Evolutionary conservation across 1,140 invertebrate species (phyloP).

Genomic region (Papilio machaon): DNA sequence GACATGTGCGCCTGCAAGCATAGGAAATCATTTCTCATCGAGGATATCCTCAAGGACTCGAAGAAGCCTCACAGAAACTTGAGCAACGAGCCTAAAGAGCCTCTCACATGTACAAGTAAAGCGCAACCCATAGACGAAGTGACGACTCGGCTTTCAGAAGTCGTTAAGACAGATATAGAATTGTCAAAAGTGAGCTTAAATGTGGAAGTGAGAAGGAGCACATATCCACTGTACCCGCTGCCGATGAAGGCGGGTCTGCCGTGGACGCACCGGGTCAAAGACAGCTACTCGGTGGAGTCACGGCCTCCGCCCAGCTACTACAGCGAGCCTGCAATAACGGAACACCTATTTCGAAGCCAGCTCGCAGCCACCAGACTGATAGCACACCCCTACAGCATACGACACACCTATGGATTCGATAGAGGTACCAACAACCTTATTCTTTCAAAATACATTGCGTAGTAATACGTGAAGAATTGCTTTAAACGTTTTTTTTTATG

Average conservation of each 20-base stretch:
- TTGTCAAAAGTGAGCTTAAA: slow-evolving; percentile 53
- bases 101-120: slow-evolving; percentile 49
- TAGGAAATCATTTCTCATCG: slow-evolving; percentile 74
- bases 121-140: neutral
- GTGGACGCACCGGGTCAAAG: slow-evolving; percentile 59
- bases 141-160: slow-evolving; percentile 50
- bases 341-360: slow-evolving; percentile 66
- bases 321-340: slow-evolving; percentile 67
- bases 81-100: slow-evolving; percentile 56
- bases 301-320: slow-evolving; percentile 59
- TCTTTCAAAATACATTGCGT: neutral
- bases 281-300: slow-evolving; percentile 49
- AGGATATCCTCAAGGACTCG: slow-evolving; percentile 66
- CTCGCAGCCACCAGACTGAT: slow-evolving; percentile 65
- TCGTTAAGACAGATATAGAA: slow-evolving; percentile 60
- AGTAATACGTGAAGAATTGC: no score
- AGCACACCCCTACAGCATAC: slow-evolving; percentile 57
- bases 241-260: slow-evolving; percentile 62
- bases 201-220: slow-evolving; percentile 67
- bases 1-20: slow-evolving; percentile 76
- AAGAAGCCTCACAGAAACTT: slow-evolving; percentile 57
- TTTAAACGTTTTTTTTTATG: no score
- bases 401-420: slow-evolving; percentile 68
- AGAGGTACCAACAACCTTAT: slow-evolving; percentile 56
- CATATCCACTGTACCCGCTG: slow-evolving; percentile 67